phyloP scores from a whole-genome alignment of 2,888 invertebrate genomes.

The Drosophila nr. perissopoda region DNA sequence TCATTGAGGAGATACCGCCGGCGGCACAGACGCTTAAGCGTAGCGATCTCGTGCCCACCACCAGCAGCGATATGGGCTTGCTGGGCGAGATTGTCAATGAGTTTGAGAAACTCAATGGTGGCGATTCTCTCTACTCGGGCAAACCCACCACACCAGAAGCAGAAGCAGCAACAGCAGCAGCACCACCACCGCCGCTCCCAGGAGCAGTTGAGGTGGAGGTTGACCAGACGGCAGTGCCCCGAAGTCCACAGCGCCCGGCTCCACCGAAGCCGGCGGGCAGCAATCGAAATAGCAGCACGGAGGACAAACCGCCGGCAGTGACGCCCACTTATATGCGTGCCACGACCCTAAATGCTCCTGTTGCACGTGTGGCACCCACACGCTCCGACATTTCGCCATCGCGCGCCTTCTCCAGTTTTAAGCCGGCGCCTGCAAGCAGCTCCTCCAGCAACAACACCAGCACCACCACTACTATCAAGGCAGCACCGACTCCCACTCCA shows the following conservation, averaged over 20 bases:
- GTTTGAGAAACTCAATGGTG: constrained; percentile 93
- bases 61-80: constrained; percentile 88
- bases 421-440: constrained; percentile 65
- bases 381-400: constrained; percentile 82
- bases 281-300: constrained; percentile 43
- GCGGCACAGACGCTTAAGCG: constrained; percentile 82
- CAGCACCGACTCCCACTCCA: constrained; percentile 23
- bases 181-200: constrained; percentile 86
- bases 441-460: constrained; percentile 18
- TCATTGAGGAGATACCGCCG: constrained; percentile 92
- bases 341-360: constrained; percentile 89
- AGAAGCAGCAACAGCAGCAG: constrained; percentile 69
- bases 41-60: constrained; percentile 84
- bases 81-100: constrained; percentile 94
- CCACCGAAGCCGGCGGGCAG: constrained; percentile 85
- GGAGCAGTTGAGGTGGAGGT: constrained; percentile 60
- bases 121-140: constrained; percentile 94
- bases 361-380: constrained; percentile 84
- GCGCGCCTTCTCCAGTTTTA: constrained; percentile 83
- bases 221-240: constrained; percentile 84
- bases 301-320: constrained; percentile 83
- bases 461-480: constrained; percentile 28
- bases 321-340: constrained; percentile 90
- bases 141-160: constrained; percentile 85
- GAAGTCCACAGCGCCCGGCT: constrained; percentile 86